Base-by-base conservation (phyloP, 1,140 invertebrate species). In the Zaprionus inermis region DNA sequence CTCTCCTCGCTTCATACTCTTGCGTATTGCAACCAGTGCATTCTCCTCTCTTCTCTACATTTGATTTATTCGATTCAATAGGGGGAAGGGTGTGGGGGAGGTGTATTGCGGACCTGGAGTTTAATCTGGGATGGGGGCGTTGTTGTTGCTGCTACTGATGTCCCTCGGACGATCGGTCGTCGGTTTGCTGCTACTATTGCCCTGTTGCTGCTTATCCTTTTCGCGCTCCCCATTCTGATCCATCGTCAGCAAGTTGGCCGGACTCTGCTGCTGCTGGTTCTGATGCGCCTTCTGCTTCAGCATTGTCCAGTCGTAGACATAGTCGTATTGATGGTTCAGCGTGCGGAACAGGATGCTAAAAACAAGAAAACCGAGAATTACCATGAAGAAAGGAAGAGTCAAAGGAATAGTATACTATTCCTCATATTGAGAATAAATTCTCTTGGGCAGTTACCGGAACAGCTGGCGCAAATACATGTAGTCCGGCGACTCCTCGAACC, bases 301-400 rank as follows among this genome's bases (percentile, higher is more conserved):
- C 96, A 99, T 97, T 72, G 98, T 99, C 99, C 99, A 99, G 93
- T 99, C 99, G 94, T 99, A 99, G 76, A 97, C 98, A 94, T 99
- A 99, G 93, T 99, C 99, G 93, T 99, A 99, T 93, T 99, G 98
- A 93, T 99, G 98, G 93, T 99, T 99, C 81, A 99, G 95, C 72
- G 98, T 99, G 90, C 99, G 97, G 95, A 99, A 99, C 88, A 99
- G 95, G 92, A 99, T 99, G 89, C 98, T 96, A 16, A 1, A 30
- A 72, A 9, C 24, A 12, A 38, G 6, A 36, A 10, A 36, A n/a
- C 3, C 3, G 9, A 10, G 14, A n/a, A n/a, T n/a, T n/a, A n/a
- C n/a, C n/a, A n/a, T n/a, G n/a, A n/a, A 41, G 38, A 41, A 9
- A 41, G 38, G 10, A 16, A 9, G n/a, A 11, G 16, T 14, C 3